phyloP scores from a whole-genome alignment of 2,113 vertebrate genomes.

The Lipophrys pholis region DNA sequence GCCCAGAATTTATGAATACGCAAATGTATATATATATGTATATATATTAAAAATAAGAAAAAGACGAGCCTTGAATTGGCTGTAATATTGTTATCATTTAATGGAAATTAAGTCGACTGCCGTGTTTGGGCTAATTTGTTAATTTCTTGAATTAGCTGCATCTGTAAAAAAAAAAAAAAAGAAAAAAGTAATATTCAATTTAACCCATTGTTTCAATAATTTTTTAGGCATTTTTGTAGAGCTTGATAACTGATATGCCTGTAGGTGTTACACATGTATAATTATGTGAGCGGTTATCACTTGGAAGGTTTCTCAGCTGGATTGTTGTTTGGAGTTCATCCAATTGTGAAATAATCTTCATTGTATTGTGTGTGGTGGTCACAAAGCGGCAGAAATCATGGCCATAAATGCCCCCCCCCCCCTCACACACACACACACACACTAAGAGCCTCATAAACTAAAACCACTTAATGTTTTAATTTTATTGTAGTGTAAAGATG shows the following conservation, averaged over 20 bases:
- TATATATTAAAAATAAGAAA: background rate
- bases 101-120: constrained; percentile 47
- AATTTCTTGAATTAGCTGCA: constrained; percentile 61
- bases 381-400: background rate
- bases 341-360: constrained; percentile 9
- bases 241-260: constrained; percentile 35
- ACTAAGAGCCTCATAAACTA: no score
- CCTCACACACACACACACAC: no score
- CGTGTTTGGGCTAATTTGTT: constrained; percentile 51
- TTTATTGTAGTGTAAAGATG: no score
- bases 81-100: constrained; percentile 70
- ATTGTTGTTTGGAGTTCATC: background rate
- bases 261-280: constrained; percentile 22
- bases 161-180: constrained; percentile 30
- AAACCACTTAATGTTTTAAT: no score
- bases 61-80: constrained; percentile 13
- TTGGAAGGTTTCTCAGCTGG: background rate
- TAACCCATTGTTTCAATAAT: constrained; percentile 42
- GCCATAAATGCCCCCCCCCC: background rate
- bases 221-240: constrained; percentile 3
- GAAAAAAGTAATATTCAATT: constrained; percentile 60
- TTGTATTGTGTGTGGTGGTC: background rate
- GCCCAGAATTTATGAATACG: constrained; percentile 75
- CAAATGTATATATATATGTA: constrained; percentile 15
- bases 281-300: background rate